These are phyloP conservation scores for Sebastiscus albofasciatus DNA, from an alignment of 2,797 vertebrate genomes.

Conservation along the genomic window DNA sequence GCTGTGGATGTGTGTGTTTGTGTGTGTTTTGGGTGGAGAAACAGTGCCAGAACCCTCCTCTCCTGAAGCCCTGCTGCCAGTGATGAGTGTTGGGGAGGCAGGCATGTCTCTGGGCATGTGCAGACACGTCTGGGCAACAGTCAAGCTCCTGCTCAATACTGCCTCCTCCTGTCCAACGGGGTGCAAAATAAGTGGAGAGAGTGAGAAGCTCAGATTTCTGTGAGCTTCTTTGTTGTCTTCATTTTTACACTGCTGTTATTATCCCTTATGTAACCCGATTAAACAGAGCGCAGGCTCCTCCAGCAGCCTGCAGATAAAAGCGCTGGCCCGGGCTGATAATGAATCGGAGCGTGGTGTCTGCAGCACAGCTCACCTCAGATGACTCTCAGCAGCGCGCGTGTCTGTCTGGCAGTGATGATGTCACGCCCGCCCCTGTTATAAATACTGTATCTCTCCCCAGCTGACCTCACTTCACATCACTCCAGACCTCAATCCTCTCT, in stretches of 20 bases:
- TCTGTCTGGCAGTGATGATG: conserved; percentile 23
- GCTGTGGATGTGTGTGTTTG: neutral
- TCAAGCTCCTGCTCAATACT: conserved; percentile 29
- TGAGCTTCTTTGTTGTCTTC: conserved; percentile 1
- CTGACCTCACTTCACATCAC: conserved; percentile 34
- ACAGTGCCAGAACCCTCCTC: neutral
- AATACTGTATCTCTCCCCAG: conserved; percentile 24
- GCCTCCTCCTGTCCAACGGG: conserved; percentile 35
- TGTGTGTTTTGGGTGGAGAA: neutral
- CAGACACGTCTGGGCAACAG: conserved; percentile 20
- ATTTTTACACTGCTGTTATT: conserved; percentile 6
- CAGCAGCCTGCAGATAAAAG: conserved; percentile 3
- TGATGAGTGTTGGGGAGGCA: neutral
- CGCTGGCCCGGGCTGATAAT: neutral
- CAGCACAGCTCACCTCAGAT: conserved; percentile 50
- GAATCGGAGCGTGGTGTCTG: conserved; percentile 4
- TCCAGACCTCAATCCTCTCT: conserved; percentile 10
- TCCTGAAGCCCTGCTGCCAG: neutral
- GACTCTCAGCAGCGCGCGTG: conserved; percentile 23
- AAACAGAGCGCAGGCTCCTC: neutral
- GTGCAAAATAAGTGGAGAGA: neutral
- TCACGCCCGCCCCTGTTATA: conserved; percentile 5
- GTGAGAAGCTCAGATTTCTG: neutral
- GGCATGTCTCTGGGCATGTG: conserved; percentile 47
- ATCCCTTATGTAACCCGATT: conserved; percentile 1